phyloP scores from a whole-genome alignment of 2,113 vertebrate species.

The Butastur rufipennis region DNA sequence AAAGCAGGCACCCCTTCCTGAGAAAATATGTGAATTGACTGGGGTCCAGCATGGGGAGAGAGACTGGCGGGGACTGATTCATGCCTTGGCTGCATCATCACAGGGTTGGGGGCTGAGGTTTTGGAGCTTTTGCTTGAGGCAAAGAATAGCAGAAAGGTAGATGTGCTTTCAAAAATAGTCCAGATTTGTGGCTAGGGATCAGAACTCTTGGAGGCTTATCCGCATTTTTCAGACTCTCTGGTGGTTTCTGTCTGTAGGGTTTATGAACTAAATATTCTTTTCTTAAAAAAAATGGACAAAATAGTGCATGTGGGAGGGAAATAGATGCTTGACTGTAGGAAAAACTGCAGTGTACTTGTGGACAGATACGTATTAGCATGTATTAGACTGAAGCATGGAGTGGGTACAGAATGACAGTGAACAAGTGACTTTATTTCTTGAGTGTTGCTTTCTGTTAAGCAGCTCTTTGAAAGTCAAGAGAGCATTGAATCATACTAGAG shows the following conservation, averaged over 20 bases:
- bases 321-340: not conserved
- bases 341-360: not conserved
- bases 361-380: not conserved
- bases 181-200: conserved; percentile 41
- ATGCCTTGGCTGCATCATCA: conserved; percentile 43
- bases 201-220: conserved; percentile 31
- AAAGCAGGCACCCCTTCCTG: conserved; percentile 35
- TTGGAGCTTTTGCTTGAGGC: conserved; percentile 34
- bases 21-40: conserved; percentile 27
- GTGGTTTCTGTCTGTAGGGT: conserved; percentile 37
- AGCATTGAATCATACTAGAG: not conserved
- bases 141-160: conserved; percentile 51
- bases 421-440: conserved; percentile 21
- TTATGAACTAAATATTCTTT: conserved; percentile 30
- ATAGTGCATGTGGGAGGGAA: not conserved
- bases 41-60: not conserved
- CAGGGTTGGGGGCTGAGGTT: not conserved
- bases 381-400: not conserved
- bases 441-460: conserved; percentile 32
- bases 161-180: conserved; percentile 43
- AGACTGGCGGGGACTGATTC: not conserved
- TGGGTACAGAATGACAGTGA: not conserved
- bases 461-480: conserved; percentile 44
- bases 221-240: conserved; percentile 47
- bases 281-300: not conserved